phyloP scores from a whole-genome alignment of 2,113 vertebrate genomes.

The Sapajus apella region DNA sequence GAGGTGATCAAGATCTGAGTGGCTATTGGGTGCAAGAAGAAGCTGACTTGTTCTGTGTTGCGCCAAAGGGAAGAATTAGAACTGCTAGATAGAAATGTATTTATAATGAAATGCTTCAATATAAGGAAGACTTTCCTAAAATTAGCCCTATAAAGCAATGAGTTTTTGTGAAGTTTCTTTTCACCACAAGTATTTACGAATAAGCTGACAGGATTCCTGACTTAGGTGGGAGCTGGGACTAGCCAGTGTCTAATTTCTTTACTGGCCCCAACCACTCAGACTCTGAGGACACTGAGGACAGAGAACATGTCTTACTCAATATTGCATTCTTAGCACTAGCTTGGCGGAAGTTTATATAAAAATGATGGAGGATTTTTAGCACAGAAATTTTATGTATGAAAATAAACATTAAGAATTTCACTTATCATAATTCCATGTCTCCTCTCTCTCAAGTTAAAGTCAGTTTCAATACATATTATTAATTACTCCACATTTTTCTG shows the following conservation, averaged over 20 bases:
- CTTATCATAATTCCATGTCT: not conserved
- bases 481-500: not conserved
- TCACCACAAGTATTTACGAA: not conserved
- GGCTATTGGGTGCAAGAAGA: not conserved
- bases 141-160: not conserved
- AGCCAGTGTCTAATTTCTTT: not conserved
- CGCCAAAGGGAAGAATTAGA: not conserved
- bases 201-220: not conserved
- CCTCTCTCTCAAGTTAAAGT: constrained; percentile 17
- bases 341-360: not conserved
- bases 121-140: not conserved
- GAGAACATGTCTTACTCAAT: not conserved
- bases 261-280: not conserved
- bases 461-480: constrained; percentile 9
- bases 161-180: constrained; percentile 31
- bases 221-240: not conserved
- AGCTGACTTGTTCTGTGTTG: not conserved
- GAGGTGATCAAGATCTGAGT: not conserved
- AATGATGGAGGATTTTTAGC: constrained; percentile 1
- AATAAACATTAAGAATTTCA: constrained; percentile 40
- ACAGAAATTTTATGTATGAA: constrained; percentile 11
- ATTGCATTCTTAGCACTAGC: not conserved
- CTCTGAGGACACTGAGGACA: not conserved
- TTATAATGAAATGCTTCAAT: not conserved
- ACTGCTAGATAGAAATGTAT: not conserved